A percentile compares a stretch with the other conserved stretches of the same genome.
Evolutionary conservation across 1,140 invertebrate genomes (phyloP).

Genomic region (Luehdorfia chinensis): DNA sequence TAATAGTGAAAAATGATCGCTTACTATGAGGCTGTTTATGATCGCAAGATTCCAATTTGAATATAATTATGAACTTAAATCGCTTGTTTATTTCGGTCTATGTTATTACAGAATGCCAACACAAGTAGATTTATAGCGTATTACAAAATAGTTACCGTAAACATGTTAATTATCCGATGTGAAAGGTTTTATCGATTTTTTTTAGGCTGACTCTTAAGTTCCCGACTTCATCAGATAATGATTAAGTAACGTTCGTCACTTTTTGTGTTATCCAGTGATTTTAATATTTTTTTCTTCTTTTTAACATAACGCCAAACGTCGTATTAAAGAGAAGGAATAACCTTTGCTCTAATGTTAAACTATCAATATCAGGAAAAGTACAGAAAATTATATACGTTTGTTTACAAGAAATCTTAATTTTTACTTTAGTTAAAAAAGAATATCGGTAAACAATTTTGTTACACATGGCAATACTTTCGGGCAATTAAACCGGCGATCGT

Average conservation of each 20-base stretch:
- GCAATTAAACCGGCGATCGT: too few species aligned
- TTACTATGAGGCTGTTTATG: constrained; percentile 40
- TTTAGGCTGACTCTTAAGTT: background rate
- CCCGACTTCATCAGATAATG: background rate
- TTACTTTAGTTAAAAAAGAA: too few species aligned
- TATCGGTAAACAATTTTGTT: too few species aligned
- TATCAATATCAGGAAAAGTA: too few species aligned
- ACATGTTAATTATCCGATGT: constrained; percentile 32
- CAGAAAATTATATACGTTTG: too few species aligned
- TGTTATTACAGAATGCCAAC: constrained; percentile 42
- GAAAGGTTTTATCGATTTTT: constrained; percentile 11
- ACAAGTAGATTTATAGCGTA: constrained; percentile 42
- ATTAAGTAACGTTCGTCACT: background rate
- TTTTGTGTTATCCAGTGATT: background rate
- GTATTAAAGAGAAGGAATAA: background rate
- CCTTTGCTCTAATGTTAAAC: too few species aligned
- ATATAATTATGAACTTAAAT: constrained; percentile 60
- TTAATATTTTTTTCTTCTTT: background rate
- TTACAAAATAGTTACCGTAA: constrained; percentile 37
- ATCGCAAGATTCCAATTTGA: constrained; percentile 46
- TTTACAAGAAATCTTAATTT: too few species aligned
- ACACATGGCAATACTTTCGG: too few species aligned
- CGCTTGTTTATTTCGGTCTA: constrained; percentile 46
- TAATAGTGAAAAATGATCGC: constrained; percentile 61
- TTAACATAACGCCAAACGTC: background rate